Conservation (phyloP, 2,888 invertebrate genomes). For the Papilio demoleus region DNA sequence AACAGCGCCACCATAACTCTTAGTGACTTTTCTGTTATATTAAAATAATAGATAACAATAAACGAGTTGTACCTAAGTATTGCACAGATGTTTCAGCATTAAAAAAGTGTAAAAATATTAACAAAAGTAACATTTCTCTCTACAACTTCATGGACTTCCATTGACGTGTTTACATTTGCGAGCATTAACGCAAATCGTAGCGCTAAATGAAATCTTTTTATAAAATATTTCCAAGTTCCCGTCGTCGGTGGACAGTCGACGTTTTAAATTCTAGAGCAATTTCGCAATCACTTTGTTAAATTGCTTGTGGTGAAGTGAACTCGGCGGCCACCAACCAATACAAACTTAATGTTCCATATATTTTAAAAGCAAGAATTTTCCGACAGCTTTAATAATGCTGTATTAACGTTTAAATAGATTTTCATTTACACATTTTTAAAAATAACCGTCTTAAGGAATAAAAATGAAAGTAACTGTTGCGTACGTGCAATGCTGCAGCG, state of each 20-base stretch:
- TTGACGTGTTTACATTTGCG: background rate
- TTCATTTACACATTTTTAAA: background rate
- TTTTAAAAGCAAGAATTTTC: slow-evolving; percentile 27
- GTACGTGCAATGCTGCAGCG: too few species aligned
- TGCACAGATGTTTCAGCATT: background rate
- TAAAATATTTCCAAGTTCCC: slow-evolving; percentile 16
- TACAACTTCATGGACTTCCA: background rate
- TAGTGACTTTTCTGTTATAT: too few species aligned
- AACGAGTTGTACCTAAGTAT: too few species aligned
- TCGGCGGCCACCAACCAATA: slow-evolving; percentile 33
- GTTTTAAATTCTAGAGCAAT: slow-evolving; percentile 38
- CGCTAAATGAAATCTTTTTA: slow-evolving; percentile 18
- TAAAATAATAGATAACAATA: too few species aligned
- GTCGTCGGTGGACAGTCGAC: slow-evolving; percentile 18
- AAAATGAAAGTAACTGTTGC: too few species aligned
- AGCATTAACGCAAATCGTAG: background rate
- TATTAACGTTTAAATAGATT: slow-evolving; percentile 4
- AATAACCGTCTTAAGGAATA: too few species aligned
- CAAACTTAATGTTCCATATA: slow-evolving; percentile 30
- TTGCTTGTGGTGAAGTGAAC: slow-evolving; percentile 39
- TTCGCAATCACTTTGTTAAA: slow-evolving; percentile 40
- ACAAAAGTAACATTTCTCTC: too few species aligned
- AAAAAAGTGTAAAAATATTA: background rate
- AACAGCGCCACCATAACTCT: too few species aligned
- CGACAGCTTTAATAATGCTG: slow-evolving; percentile 8